Evolutionary conservation across 1,140 invertebrate genomes (phyloP), one percentile per base, ranked within the genome.

Genomic region (Limonius californicus): DNA sequence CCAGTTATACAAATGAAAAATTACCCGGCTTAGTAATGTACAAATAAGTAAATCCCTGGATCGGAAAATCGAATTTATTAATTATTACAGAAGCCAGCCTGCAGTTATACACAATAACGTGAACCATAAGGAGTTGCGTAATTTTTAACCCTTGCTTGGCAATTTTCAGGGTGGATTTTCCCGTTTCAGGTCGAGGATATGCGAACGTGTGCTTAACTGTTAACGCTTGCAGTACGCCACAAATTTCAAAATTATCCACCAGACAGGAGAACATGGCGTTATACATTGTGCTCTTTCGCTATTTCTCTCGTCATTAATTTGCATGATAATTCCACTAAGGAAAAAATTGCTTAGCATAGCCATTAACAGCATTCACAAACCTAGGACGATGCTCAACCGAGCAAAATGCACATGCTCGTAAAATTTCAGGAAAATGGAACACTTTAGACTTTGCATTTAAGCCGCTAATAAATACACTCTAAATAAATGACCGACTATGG

Each of bases 291-390:
- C 12, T 59, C 45, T 50, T 42, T 53, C 12, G 21, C 43, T 20
- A 35, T 53, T 63, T 63, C 39, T 59, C 56, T 35, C 39, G 45
- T 63, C 56, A 59, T 63, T 63, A 63, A 63, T 63, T 63, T 63
- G 57, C 62, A 63, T 63, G 50, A 59, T 59, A 63, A 63, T 63
- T 43, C 18, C 39, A 18, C 12, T 18, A n/a, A 21, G 16, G 35
- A 62, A 59, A 63, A 59, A 63, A 63, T 45, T 63, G 50, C 43
- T 63, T 63, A 63, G 57, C 62, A 63, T 63, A 63, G 20, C 32
- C 62, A 56, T 63, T 63, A 63, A 63, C 35, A 59, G 35, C 54
- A 55, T 63, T 63, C 45, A 50, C 45, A 50, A 27, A 50, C 45
- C 45, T 50, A 50, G 45, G 45, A 50, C 45, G 45, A 35, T 14